phyloP scores from a whole-genome alignment of 2,113 vertebrate genomes.

The Nyctereutes procyonoides region DNA sequence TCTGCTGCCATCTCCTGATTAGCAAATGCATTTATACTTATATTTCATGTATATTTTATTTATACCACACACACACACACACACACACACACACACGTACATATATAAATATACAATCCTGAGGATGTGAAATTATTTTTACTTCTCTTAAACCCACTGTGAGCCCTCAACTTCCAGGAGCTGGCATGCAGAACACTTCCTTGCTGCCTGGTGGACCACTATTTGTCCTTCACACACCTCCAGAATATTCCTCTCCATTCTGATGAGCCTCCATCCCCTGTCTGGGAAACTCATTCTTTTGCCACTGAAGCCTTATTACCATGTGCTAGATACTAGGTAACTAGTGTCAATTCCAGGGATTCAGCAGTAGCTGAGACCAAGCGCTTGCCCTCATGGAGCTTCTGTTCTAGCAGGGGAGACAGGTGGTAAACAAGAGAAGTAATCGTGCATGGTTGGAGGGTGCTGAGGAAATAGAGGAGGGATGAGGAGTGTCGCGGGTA shows the following conservation, averaged over 20 bases:
- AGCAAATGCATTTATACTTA: neutral
- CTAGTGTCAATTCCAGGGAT: neutral
- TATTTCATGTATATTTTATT: neutral
- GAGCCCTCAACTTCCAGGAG: neutral
- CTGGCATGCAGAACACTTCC: neutral
- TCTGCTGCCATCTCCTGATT: constrained; percentile 67
- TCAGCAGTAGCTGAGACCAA: neutral
- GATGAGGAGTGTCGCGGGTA: neutral
- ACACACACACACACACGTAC: no score
- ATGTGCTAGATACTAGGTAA: neutral
- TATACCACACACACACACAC: no score
- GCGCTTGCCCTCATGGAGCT: neutral
- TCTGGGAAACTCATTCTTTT: neutral
- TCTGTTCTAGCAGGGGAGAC: neutral
- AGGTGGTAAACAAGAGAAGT: neutral
- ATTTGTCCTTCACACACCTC: neutral
- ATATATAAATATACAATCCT: neutral
- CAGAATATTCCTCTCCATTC: neutral
- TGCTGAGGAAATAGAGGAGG: neutral
- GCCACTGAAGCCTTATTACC: neutral
- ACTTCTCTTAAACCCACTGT: neutral
- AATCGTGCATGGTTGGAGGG: no score
- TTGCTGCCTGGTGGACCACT: neutral
- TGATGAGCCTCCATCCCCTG: neutral
- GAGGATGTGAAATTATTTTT: neutral